Conservation (phyloP, 2,888 invertebrate genomes). For the Agonopterix alstromeriana region DNA sequence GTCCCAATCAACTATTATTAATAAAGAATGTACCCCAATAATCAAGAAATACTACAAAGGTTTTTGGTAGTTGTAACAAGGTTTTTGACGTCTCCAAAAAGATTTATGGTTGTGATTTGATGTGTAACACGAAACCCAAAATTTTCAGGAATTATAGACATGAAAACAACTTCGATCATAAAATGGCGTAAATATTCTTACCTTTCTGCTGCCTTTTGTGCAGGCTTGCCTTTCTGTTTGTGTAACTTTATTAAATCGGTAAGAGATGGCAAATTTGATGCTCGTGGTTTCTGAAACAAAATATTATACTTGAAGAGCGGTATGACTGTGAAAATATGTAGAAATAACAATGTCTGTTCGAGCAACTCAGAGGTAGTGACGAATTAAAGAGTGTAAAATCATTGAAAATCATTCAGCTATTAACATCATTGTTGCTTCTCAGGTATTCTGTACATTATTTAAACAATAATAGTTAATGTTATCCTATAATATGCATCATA, state of each 20-base stretch:
- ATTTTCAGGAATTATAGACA: not conserved
- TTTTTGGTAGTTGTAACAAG: too few species aligned
- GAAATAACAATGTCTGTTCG: not conserved
- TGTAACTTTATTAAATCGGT: slow-evolving; percentile 76
- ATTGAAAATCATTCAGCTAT: not conserved
- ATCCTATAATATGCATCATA: not conserved
- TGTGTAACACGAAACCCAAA: too few species aligned
- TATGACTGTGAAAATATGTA: not conserved
- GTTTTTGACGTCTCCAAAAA: too few species aligned
- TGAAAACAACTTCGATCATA: not conserved
- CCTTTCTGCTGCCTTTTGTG: slow-evolving; percentile 22
- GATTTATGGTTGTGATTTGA: too few species aligned
- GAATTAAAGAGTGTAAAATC: slow-evolving; percentile 6
- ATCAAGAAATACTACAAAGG: too few species aligned
- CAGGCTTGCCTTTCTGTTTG: slow-evolving; percentile 45
- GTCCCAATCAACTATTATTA: too few species aligned
- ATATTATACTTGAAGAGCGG: slow-evolving; percentile 4
- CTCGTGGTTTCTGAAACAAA: slow-evolving; percentile 76
- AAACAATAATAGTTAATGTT: not conserved
- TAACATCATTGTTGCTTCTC: slow-evolving; percentile 1
- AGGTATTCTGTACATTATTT: not conserved
- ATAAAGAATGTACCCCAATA: too few species aligned
- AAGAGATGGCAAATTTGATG: slow-evolving; percentile 81
- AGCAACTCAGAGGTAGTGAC: slow-evolving; percentile 19
- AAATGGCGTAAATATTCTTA: slow-evolving; percentile 9